Conservation (phyloP, 2,888 invertebrate genomes). For the Globia sparganii region DNA sequence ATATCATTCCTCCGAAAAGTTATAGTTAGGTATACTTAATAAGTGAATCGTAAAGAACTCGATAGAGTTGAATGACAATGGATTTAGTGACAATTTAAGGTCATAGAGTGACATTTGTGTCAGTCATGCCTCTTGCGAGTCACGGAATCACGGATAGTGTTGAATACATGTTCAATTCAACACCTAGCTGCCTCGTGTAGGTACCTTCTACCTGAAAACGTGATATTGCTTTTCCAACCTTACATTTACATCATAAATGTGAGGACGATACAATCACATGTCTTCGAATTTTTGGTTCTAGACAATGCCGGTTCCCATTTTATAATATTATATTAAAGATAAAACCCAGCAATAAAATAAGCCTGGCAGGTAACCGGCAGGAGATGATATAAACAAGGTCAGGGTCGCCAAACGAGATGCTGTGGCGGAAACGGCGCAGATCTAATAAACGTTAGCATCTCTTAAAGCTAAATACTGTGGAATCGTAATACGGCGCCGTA, state of each 20-base stretch:
- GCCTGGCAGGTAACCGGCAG: neutral
- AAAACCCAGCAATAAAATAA: neutral
- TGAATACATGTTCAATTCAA: neutral
- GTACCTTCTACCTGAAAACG: neutral
- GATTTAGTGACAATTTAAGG: slow-evolving; percentile 16
- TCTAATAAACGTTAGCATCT: slow-evolving; percentile 42
- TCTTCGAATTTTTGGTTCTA: too few relatives aligned
- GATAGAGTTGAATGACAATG: slow-evolving; percentile 31
- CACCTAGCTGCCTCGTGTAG: neutral
- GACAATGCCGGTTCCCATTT: too few relatives aligned
- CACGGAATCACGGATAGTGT: slow-evolving; percentile 26
- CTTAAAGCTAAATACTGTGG: slow-evolving; percentile 26
- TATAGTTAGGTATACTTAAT: neutral
- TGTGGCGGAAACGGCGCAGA: slow-evolving; percentile 32
- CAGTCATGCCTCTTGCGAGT: slow-evolving; percentile 7
- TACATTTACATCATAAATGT: neutral
- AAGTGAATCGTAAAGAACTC: neutral
- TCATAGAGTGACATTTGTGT: slow-evolving; percentile 29
- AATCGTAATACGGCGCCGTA: neutral
- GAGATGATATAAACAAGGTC: slow-evolving; percentile 21
- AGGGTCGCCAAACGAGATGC: slow-evolving; percentile 38
- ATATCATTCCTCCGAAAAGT: too few relatives aligned
- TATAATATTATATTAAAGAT: too few relatives aligned
- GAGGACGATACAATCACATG: neutral
- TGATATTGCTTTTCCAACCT: neutral